Base-by-base conservation (phyloP, 2,797 vertebrate species). In the Neoniphon sammara region DNA sequence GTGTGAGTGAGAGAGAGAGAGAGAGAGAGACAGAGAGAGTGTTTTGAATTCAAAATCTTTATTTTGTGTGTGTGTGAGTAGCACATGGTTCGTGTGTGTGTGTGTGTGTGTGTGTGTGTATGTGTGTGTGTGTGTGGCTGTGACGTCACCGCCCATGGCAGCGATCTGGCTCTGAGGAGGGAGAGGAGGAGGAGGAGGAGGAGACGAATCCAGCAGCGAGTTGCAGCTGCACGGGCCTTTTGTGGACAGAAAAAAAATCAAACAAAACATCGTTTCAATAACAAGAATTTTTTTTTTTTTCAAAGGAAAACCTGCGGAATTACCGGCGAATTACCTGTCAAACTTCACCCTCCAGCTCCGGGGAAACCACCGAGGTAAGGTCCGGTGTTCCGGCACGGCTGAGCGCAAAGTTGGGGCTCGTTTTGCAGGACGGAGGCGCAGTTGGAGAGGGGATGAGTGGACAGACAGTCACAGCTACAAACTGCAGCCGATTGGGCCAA, bases 121-220 rank as follows among this genome's bases (percentile, higher is more conserved):
- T 39, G 36, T 39, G 36, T 34, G 31, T 3, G 31, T 34, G 31
- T 39, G 36, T 39, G 36, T 39, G 36, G 36, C 18, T 30, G 15
- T 54, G 39, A 75, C 61, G 52, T 34, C 49, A 52, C 49, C 49
- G 49, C 49, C 8, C 49, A 20, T 50, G 12, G 50, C 58, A 70
- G 39, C 30, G 50, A 39, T 39, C 20, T 3, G 36, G 61, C 65
- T 65, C 50, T 54, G 20, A 15, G 46, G 20, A 62, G 42, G 42
- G 1, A 11, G 59, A 62, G 39, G 20, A 15, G 46, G 20, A 62
- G 42, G 42, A 7, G 42, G 59, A 62, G 39, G 44, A 25, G 25
- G 10, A 23, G 39, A 46, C 57, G n/a, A 9, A 9, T 21, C 20
- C 36, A 39, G 31, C 31, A 34, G 36, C 36, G 36, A 39, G 36